Percentiles rank a stretch among this genome's conserved stretches.
These are phyloP conservation scores for Molossus molossus DNA, from an alignment of 2,797 vertebrate genomes.

Conservation along the genomic window DNA sequence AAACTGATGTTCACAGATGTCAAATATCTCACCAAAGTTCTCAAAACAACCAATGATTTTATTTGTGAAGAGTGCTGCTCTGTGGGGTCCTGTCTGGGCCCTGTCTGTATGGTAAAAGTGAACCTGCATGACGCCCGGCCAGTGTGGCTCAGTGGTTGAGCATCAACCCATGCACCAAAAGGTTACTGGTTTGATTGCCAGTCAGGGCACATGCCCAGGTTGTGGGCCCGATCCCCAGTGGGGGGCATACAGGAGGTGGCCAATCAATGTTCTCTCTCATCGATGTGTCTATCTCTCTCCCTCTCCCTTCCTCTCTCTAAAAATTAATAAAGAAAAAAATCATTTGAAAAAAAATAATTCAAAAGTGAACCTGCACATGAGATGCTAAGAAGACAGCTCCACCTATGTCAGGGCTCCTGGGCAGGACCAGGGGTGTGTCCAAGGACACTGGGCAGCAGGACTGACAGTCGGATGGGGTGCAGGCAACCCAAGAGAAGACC, in stretches of 20 bases:
- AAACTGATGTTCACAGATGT: not conserved
- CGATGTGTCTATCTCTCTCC: too few relatives aligned
- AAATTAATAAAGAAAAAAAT: too few relatives aligned
- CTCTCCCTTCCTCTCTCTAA: too few relatives aligned
- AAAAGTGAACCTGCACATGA: not conserved
- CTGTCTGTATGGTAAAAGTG: rapidly evolving
- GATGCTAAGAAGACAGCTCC: not conserved
- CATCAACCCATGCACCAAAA: too few relatives aligned
- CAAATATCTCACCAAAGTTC: not conserved
- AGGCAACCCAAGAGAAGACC: not conserved
- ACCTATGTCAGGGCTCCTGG: not conserved
- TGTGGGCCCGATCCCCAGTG: too few relatives aligned
- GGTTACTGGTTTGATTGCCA: too few relatives aligned
- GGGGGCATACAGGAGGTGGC: too few relatives aligned
- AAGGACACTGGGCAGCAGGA: not conserved
- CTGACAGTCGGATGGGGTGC: not conserved
- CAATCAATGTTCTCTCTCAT: too few relatives aligned
- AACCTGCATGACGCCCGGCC: not conserved
- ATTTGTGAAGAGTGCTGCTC: not conserved
- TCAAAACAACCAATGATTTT: not conserved
- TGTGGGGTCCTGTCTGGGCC: not conserved
- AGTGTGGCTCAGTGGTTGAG: too few relatives aligned
- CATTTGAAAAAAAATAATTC: too few relatives aligned
- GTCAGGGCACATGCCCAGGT: too few relatives aligned
- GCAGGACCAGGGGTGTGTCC: not conserved